Base-by-base conservation (phyloP, 2,888 invertebrate genomes). In the Gasteruption jaculator region DNA sequence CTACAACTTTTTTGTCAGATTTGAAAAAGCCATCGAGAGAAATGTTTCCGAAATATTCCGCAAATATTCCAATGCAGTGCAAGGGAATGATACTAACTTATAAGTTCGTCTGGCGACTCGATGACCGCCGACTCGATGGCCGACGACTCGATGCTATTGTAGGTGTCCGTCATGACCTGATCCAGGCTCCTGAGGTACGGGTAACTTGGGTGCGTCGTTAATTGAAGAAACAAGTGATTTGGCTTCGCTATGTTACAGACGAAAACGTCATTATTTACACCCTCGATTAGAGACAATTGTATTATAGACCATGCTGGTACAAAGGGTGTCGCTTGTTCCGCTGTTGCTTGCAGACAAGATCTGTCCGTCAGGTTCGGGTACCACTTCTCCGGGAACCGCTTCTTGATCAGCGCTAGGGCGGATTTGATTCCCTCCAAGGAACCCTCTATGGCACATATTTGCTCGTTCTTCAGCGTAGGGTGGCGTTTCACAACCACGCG, bases 141-240 rank as follows among this genome's bases (percentile, higher is more conserved):
- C 24, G 96, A 94, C 30, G 91, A 83, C 49, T 83, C 83, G 42
- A 82, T 79, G 55, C 80, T 80, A 49, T 80, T 80, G 73, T 97
- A 97, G 49, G 86, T 85, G 45, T 79, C 76, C 56, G 83, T 85
- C 86, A 97, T 91, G 65, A 80, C 83, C 56, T 79, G 78, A 68
- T 87, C 89, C 56, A 95, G 78, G 46, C 85, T 76, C 60, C 85
- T 82, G 56, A 96, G 78, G 43, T 85, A 83, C 12, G 88, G 87
- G 76, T 86, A 93, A 30, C 93, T 85, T 5, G 96, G 95, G 75
- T 97, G 96, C 44, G 91, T 84, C 3, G 93, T 94, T 71, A 94
- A 89, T 71, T 96, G 96, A 44, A 99, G 79, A 75, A 96, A 97
- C 65, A 97, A 78, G 70, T 93, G 92, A 29, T 86, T 86, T 37